Percentiles rank a stretch among this genome's conserved stretches.
Evolutionary conservation across 2,888 invertebrate species (phyloP).

Genomic region (Gastrophysa polygoni): DNA sequence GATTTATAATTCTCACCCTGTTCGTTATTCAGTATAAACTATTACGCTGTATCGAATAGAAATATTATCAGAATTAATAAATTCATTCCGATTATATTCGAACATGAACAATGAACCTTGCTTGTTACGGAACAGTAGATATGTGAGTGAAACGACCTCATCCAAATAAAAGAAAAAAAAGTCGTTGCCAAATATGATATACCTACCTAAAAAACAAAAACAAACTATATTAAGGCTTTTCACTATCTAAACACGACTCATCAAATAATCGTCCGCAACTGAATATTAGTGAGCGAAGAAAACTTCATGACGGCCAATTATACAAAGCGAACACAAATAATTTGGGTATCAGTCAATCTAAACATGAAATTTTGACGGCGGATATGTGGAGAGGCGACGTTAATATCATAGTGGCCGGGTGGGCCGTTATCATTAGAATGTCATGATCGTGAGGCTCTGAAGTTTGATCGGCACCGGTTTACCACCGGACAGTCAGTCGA

Average conservation of each 20-base stretch:
- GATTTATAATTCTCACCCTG: no score
- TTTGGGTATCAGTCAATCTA: constrained; percentile 33
- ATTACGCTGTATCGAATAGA: no score
- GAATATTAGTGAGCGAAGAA: constrained; percentile 26
- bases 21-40: no score
- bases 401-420: constrained; percentile 30
- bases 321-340: constrained; percentile 24
- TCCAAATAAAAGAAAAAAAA: background rate
- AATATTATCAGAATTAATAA: no score
- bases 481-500: background rate
- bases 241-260: constrained; percentile 11
- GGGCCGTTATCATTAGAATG: constrained; percentile 26
- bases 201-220: background rate
- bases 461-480: background rate
- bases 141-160: background rate
- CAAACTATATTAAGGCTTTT: background rate
- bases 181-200: background rate
- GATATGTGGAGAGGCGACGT: constrained; percentile 31
- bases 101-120: no score
- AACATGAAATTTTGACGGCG: constrained; percentile 32
- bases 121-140: no score
- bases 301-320: constrained; percentile 28
- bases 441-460: background rate
- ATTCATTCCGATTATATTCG: no score
- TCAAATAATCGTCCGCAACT: constrained; percentile 22